Base-by-base conservation (phyloP, 2,797 vertebrate genomes). In the Notamacropus eugenii region DNA sequence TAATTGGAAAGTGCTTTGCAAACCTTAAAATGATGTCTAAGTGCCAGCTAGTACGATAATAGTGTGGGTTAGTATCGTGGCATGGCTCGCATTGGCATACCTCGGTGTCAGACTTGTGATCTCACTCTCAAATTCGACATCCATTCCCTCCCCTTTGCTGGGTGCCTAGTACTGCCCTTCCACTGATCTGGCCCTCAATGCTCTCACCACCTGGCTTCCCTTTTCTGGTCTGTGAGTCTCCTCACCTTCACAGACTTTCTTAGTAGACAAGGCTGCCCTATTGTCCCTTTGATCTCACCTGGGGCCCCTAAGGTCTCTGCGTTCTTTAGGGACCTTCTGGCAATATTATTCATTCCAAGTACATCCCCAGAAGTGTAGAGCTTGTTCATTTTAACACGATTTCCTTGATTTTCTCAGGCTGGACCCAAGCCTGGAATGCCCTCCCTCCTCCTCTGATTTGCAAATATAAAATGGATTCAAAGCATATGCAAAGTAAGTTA, bases 91-190 rank as follows among this genome's bases (percentile, higher is more conserved):
- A 5, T 22, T 56, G 12, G 12, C 12, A 2, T 29, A 9, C 58
- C 29, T 31, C 58, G 0, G 31, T 34, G 59, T 14, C 59, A 67
- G 31, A 5, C 59, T 67, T 4, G 4, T 0, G 59, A 34, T 34
- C 31, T n/a, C 0, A 4, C 31, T 67, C 0, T 14, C 59, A 34
- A 4, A 67, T 67, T 34, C 13, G 0, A 1, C 13, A 1, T 14
- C 59, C 31, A 14, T 67, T 34, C 4, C 31, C 31, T 13, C 12
- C 31, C 16, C 59, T 34, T 67, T 34, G 59, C 31, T 34, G 59
- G 28, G 29, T 31, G 31, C 12, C 59, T 62, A 14, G 3, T 14
- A 34, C 59, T 62, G 34, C 59, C 62, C 34, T n/a, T n/a, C 62
- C 3, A 67, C 34, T n/a, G 62, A 14, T 67, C 34, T n/a, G 5